Evolutionary conservation across 2,113 vertebrate species (phyloP), one percentile per base, ranked within the genome.

Genomic region (Pangasianodon gigas): DNA sequence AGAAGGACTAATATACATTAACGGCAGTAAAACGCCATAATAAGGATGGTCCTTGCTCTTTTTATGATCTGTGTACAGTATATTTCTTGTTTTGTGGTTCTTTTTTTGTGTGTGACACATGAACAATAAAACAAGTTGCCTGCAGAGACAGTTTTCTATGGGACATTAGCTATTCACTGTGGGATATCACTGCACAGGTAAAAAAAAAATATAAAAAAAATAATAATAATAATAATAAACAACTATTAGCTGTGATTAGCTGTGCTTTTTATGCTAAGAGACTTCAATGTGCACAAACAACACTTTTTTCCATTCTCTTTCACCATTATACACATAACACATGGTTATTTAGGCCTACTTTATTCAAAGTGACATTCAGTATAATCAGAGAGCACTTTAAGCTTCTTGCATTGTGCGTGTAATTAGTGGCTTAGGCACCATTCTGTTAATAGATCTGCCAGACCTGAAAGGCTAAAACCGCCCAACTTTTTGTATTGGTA

Each of bases 221-320:
- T 37, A 37, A 37, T 37, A 37, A 37, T 37, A 37, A 37, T 37
- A 37, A 65, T 65, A 29, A 60, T 21, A 58, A 21, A 41, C 5
- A 71, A 92, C 81, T 92, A 86, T 93, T 92, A 90, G 91, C 75
- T 88, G 84, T 91, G 90, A 88, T 91, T 89, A 91, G 41, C 41
- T 46, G 41, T 77, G 41, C 16, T n/a, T 83, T 92, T 93, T 91
- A 89, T 88, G 80, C 88, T 77, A 85, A 69, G 85, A 84, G 91
- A 91, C 77, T 91, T 90, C 18, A 52, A 26, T 79, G 41, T 84
- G 85, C 91, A 91, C 74, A 93, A 93, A 92, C 80, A 87, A 21
- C 6, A n/a, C 8, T 67, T 80, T 92, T 92, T 90, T 52, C 26
- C 54, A 26, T 51, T 67, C 65, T 52, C 51, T 86, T 77, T 84